Evolutionary conservation across 2,888 invertebrate genomes (phyloP), one percentile per base, ranked within the genome.

Genomic region (Aphrophora alni): DNA sequence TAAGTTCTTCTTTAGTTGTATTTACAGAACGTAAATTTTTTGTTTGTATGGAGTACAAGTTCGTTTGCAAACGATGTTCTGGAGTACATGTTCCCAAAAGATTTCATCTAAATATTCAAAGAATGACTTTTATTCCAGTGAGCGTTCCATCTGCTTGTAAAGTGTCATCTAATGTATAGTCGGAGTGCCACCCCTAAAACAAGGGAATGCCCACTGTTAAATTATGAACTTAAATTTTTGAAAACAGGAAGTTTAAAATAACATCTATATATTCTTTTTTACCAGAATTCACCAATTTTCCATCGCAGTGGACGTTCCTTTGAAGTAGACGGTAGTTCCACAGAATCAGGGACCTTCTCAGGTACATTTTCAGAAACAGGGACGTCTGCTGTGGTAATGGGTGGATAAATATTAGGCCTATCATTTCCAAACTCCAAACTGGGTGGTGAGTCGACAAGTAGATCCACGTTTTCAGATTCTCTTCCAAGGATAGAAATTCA

Each of bases 61-160:
- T 68, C n/a, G 69, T 76, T 69, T n/a, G n/a, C n/a, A n/a, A n/a
- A n/a, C n/a, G n/a, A n/a, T 69, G 27, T 59, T 76, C 68, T 68
- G 76, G n/a, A n/a, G 25, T 33, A 17, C n/a, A n/a, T 26, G 14
- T 24, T 44, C 44, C 28, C 59, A 76, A 68, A 76, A 76, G 21
- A 7, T 27, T 21, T 44, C n/a, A 68, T 76, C 27, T 25, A 68
- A 59, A 59, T 76, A 76, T 69, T 68, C 76, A 76, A 59, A 76
- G 68, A 59, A 68, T 14, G 51, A 59, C 76, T 21, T 44, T 44
- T 4, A 44, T 44, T 44, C 12, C 2, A 12, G 12, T 8, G 17
- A 2, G 1, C 12, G 44, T 44, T 2, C 10, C 2, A 44, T 10
- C 17, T 44, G 44, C 44, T 44, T 14, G 8, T 44, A 44, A 14